Percentiles rank a stretch among this genome's conserved stretches.
These are phyloP conservation scores for Synergus itoensis DNA, from an alignment of 2,888 invertebrate genomes.

Conservation along the genomic window DNA sequence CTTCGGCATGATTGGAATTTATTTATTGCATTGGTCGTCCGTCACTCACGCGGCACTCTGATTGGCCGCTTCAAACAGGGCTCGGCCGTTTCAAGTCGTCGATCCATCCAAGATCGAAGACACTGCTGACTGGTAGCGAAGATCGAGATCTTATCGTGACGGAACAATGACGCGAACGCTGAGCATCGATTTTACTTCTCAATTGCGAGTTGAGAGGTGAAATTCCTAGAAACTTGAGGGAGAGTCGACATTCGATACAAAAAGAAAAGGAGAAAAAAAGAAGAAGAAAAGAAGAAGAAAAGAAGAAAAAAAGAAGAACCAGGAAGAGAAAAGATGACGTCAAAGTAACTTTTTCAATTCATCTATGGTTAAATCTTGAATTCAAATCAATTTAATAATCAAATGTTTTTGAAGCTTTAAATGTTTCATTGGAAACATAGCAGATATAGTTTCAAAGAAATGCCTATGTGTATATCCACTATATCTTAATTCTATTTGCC, in stretches of 20 bases:
- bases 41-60: slow-evolving; percentile 67
- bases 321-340: not conserved
- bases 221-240: slow-evolving; percentile 25
- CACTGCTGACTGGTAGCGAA: slow-evolving; percentile 29
- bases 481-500: not conserved
- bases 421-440: too few relatives aligned
- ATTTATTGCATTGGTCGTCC: slow-evolving; percentile 71
- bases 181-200: slow-evolving; percentile 31
- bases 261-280: not conserved
- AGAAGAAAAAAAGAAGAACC: not conserved
- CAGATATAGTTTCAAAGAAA: too few relatives aligned
- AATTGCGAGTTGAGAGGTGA: slow-evolving; percentile 35
- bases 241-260: slow-evolving; percentile 11
- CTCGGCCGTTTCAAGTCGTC: slow-evolving; percentile 7
- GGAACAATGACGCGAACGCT: slow-evolving; percentile 34
- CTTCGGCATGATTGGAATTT: slow-evolving; percentile 32
- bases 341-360: not conserved
- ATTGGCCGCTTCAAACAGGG: slow-evolving; percentile 58
- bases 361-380: not conserved
- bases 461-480: not conserved
- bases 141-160: slow-evolving; percentile 31
- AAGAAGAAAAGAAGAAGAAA: slow-evolving; percentile 8
- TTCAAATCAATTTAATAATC: not conserved
- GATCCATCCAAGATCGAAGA: slow-evolving; percentile 25
- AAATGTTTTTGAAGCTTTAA: too few relatives aligned